phyloP scores from a whole-genome alignment of 2,113 vertebrate genomes.

The Chloebia gouldiae region DNA sequence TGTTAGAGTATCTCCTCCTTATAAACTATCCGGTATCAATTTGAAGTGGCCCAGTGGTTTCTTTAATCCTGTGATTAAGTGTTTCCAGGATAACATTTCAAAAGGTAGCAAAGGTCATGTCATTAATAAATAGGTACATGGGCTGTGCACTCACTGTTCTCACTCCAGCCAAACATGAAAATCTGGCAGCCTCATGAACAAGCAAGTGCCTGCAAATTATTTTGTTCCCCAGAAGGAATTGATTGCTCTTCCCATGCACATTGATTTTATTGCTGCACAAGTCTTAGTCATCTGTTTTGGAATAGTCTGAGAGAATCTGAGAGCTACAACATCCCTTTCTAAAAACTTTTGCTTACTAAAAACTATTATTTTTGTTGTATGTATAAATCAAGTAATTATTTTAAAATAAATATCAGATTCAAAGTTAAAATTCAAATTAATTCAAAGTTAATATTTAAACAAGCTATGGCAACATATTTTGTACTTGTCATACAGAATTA shows the following conservation, averaged over 20 bases:
- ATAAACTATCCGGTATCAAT: background rate
- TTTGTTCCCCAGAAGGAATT: background rate
- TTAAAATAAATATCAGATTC: background rate
- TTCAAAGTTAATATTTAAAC: background rate
- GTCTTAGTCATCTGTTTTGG: background rate
- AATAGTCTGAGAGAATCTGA: background rate
- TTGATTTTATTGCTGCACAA: background rate
- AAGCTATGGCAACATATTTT: background rate
- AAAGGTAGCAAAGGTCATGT: background rate
- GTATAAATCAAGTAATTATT: background rate
- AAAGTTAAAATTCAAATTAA: background rate
- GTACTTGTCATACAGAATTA: background rate
- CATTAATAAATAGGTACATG: background rate
- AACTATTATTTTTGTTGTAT: background rate
- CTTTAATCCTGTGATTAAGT: constrained; percentile 9
- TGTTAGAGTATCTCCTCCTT: background rate
- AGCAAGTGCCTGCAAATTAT: background rate
- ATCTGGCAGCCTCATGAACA: background rate
- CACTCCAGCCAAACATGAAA: background rate
- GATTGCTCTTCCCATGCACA: background rate
- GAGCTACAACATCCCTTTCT: background rate
- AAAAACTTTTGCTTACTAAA: background rate
- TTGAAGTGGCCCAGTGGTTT: background rate
- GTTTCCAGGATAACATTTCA: background rate
- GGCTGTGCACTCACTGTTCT: background rate